phyloP scores from a whole-genome alignment of 2,888 invertebrate genomes.

The Watsonalla binaria region DNA sequence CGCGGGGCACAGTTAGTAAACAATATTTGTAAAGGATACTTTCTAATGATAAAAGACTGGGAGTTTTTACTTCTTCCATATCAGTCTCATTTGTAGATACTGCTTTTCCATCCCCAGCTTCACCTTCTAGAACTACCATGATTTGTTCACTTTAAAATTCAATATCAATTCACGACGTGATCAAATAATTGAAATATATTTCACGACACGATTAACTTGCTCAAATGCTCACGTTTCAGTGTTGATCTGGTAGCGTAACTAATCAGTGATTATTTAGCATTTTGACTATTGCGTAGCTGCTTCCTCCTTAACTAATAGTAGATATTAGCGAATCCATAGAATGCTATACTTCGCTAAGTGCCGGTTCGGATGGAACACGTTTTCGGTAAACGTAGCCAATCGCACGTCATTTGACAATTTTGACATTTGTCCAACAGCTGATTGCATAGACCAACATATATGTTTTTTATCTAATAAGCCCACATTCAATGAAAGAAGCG shows the following conservation, averaged over 20 bases:
- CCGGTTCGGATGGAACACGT: not conserved
- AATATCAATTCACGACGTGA: conserved; percentile 21
- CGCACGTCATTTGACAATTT: not conserved
- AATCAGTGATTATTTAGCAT: no score
- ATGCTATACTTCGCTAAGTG: not conserved
- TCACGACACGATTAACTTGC: not conserved
- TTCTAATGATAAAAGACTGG: conserved; percentile 70
- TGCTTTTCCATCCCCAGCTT: conserved; percentile 56
- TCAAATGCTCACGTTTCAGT: no score
- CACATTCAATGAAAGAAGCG: no score
- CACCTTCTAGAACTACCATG: conserved; percentile 66
- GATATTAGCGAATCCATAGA: not conserved
- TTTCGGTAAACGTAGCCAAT: not conserved
- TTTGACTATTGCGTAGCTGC: not conserved
- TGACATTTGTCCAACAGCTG: not conserved
- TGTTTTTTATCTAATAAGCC: no score
- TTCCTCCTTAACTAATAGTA: not conserved
- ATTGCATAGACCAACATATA: no score
- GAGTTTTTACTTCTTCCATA: conserved; percentile 53
- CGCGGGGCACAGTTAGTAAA: not conserved
- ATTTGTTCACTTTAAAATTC: conserved; percentile 17
- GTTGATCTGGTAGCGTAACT: no score
- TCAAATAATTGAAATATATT: not conserved
- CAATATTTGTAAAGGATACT: conserved; percentile 73
- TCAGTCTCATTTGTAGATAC: conserved; percentile 44